phyloP scores from a whole-genome alignment of 2,888 invertebrate genomes.

The Diogma glabrata region DNA sequence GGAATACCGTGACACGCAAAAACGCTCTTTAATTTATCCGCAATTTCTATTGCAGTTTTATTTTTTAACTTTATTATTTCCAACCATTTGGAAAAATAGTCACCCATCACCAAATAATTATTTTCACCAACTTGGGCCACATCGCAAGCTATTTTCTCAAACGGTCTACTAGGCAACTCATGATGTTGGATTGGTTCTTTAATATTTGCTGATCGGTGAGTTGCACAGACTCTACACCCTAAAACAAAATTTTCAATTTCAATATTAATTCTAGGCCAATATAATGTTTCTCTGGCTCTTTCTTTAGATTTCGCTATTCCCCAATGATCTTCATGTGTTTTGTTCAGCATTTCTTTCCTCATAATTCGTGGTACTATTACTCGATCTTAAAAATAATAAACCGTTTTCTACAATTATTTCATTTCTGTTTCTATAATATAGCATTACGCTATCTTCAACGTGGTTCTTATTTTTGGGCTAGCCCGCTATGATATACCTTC shows the following conservation, averaged over 20 bases:
- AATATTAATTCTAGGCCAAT: background rate
- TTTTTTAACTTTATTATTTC: background rate
- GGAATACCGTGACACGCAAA: conserved; percentile 19
- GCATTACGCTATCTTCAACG: background rate
- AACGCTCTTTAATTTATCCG: conserved; percentile 16
- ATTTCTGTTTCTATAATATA: background rate
- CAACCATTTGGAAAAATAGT: background rate
- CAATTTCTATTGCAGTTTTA: conserved; percentile 11
- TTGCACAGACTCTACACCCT: background rate
- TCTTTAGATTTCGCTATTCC: background rate
- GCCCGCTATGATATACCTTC: background rate
- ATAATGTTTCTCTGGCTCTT: background rate
- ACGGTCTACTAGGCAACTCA: background rate
- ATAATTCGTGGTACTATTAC: conserved; percentile 1
- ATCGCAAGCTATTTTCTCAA: background rate
- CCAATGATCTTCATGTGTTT: background rate
- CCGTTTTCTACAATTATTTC: conserved; percentile 4
- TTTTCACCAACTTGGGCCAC: background rate
- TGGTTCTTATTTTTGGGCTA: background rate
- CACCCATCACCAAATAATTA: background rate
- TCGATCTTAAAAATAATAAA: conserved; percentile 1
- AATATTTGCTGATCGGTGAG: conserved; percentile 1
- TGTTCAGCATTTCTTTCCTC: background rate
- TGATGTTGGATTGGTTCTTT: background rate
- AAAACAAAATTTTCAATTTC: background rate